A percentile compares a stretch with the other conserved stretches of the same genome.
phyloP scores from a whole-genome alignment of 2,113 vertebrate genomes.

The Dasyornis broadbenti region DNA sequence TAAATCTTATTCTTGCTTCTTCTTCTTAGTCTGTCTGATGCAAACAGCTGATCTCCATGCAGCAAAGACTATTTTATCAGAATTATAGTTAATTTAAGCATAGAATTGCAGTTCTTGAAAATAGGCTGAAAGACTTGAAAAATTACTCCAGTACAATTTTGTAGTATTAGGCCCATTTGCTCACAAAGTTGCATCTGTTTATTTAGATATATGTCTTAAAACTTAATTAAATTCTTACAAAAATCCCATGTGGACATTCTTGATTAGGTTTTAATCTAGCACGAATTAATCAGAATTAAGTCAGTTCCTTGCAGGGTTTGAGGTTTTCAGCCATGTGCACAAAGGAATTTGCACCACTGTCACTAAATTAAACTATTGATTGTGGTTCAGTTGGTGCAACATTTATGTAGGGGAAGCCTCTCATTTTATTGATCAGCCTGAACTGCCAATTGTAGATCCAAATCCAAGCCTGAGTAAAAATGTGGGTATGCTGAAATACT shows the following conservation, averaged over 20 bases:
- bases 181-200: background rate
- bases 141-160: background rate
- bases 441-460: background rate
- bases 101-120: background rate
- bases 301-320: background rate
- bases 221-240: background rate
- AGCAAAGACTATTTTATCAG: background rate
- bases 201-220: background rate
- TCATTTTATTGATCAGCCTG: background rate
- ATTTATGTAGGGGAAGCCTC: background rate
- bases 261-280: background rate
- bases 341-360: background rate
- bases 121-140: background rate
- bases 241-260: background rate
- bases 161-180: background rate
- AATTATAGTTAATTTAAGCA: background rate
- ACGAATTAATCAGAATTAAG: slow-evolving; percentile 9
- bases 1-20: background rate
- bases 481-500: background rate
- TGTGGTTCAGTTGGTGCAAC: background rate
- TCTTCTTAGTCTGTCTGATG: background rate
- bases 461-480: background rate
- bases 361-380: background rate
- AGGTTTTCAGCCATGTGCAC: background rate
- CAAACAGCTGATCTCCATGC: background rate